phyloP scores from a whole-genome alignment of 2,888 invertebrate genomes.

The Eucera pruinosa region DNA sequence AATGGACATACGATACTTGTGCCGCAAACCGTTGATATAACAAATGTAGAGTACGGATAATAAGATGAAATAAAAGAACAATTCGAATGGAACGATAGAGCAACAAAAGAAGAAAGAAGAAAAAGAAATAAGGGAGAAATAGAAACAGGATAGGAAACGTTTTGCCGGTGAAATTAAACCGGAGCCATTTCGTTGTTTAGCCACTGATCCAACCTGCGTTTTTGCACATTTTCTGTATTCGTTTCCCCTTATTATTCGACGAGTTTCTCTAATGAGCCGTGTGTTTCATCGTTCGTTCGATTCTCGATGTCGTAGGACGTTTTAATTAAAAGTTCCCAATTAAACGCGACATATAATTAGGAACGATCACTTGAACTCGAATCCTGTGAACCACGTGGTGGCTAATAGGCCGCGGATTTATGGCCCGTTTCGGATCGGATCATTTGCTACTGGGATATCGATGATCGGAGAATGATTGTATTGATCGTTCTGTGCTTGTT shows the following conservation, averaged over 20 bases:
- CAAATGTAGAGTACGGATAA: background rate
- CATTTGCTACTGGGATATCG: slow-evolving; percentile 25
- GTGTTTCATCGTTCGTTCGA: slow-evolving; percentile 33
- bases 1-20: too few relatives aligned
- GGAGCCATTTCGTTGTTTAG: slow-evolving; percentile 29
- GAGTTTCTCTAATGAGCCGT: slow-evolving; percentile 47
- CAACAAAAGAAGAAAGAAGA: background rate
- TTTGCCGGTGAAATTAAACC: slow-evolving; percentile 35
- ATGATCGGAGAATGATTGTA: slow-evolving; percentile 28
- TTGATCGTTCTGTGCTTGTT: slow-evolving; percentile 9
- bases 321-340: slow-evolving; percentile 54
- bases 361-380: slow-evolving; percentile 32
- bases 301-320: slow-evolving; percentile 32
- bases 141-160: background rate
- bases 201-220: slow-evolving; percentile 11
- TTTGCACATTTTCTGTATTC: slow-evolving; percentile 3
- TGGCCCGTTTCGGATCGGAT: slow-evolving; percentile 35
- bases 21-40: too few relatives aligned
- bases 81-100: background rate
- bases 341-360: slow-evolving; percentile 55
- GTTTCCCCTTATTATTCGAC: slow-evolving; percentile 50
- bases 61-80: background rate
- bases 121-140: background rate
- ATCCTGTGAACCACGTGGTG: background rate
- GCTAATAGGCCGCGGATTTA: slow-evolving; percentile 50